Evolutionary conservation across 2,888 invertebrate genomes (phyloP), one percentile per base, ranked within the genome.

Genomic region (Sicus ferrugineus): DNA sequence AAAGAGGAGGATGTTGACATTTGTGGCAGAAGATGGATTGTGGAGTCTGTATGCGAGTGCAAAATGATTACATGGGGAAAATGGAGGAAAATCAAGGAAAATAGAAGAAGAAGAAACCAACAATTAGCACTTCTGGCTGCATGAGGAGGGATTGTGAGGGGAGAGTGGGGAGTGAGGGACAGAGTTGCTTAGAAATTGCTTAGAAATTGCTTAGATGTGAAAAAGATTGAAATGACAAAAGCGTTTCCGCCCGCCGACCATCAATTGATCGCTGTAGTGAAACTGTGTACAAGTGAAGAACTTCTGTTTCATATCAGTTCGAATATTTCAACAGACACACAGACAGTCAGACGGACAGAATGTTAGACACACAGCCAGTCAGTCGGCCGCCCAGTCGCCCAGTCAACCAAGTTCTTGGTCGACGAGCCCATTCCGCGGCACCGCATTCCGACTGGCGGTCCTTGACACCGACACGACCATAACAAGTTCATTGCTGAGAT

Each of bases 401-500:
- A 58, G 62, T 11, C 31, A 28, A 42, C 26, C 23, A 9, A 21
- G 30, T 26, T 11, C 6, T 14, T 26, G 21, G 42, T 16, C 59
- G 34, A 19, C 21, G 5, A 31, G 31, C 19, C 16, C 30, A 30
- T 58, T 30, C 7, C 6, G n/a, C 65, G 56, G 28, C n/a, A 3
- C 11, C 14, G 26, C 14, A 4, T 9, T 56, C 34, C 9, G 30
- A 31, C 58, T 58, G 34, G 30, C 34, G 19, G 58, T 34, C 34
- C 31, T 19, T 64, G n/a, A 19, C 26, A 30, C 21, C 30, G n/a
- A 30, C 52, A 52, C 64, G 26, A 59, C 67, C 59, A 28, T 31
- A 59, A 67, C 46, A 58, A 67, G 67, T 67, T 67, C 67, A 59
- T 46, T 59, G 67, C 16, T 67, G 28, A 42, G 42, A 54, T 66